These are phyloP conservation scores for Sebastes kiyomatsui DNA, from an alignment of 2,797 vertebrate species.

Conservation along the genomic window DNA sequence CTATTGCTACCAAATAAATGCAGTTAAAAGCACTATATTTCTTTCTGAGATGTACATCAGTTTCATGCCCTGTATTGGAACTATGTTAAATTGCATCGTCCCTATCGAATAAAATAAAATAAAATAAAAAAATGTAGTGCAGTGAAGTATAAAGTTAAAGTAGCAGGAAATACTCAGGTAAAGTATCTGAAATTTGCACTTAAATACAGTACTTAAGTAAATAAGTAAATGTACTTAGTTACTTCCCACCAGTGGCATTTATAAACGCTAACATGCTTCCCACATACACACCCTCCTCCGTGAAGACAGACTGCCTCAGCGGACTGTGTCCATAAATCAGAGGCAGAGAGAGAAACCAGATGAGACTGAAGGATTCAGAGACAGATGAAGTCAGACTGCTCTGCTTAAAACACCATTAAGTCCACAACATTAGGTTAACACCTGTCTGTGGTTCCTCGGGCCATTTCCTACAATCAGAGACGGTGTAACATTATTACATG, in stretches of 20 bases:
- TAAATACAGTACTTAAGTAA: neutral
- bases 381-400: neutral
- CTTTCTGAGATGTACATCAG: too few species aligned
- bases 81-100: too few species aligned
- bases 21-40: too few species aligned
- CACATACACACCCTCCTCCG: neutral
- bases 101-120: too few species aligned
- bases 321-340: neutral
- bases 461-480: slow-evolving; percentile 43
- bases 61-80: too few species aligned
- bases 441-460: slow-evolving; percentile 25
- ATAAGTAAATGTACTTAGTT: too few species aligned
- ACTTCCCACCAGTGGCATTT: neutral
- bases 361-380: neutral
- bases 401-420: slow-evolving; percentile 50
- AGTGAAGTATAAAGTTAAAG: too few species aligned
- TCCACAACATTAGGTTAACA: slow-evolving; percentile 46
- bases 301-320: neutral
- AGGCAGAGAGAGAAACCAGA: slow-evolving; percentile 15
- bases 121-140: too few species aligned
- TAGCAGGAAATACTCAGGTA: too few species aligned
- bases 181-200: neutral
- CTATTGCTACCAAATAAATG: neutral
- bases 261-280: neutral
- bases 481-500: slow-evolving; percentile 4